Conservation (phyloP, 2,113 vertebrate species). For the Tupaia chinensis region DNA sequence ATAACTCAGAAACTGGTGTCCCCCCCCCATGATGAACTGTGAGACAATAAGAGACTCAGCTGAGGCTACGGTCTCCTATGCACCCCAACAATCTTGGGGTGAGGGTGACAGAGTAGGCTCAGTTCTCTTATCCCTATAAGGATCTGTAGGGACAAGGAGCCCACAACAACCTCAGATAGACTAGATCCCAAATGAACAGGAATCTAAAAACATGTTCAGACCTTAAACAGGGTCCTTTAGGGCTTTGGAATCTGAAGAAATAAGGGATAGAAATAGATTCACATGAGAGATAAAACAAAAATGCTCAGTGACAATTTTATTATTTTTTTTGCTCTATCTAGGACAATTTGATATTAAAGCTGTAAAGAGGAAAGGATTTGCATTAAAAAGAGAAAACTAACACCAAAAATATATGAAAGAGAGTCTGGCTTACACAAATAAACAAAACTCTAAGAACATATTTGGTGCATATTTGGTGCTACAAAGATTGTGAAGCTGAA, state of each 20-base stretch:
- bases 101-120: accelerated
- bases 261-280: neutral
- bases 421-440: neutral
- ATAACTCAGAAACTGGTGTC: accelerated
- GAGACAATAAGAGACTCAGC: accelerated
- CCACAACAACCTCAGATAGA: neutral
- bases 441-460: accelerated
- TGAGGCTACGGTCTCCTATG: accelerated
- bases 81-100: accelerated
- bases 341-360: neutral
- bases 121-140: accelerated
- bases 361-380: neutral
- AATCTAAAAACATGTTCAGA: accelerated
- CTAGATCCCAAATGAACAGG: neutral
- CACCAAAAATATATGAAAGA: neutral
- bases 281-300: neutral
- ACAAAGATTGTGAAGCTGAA: neutral
- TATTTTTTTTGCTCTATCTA: neutral
- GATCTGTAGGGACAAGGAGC: too few species aligned
- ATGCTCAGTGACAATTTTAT: neutral
- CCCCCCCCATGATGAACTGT: neutral
- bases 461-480: neutral
- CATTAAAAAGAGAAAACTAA: neutral
- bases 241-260: neutral
- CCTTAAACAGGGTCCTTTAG: neutral